phyloP scores from a whole-genome alignment of 2,888 invertebrate species.

The Boloria euphrosyne region DNA sequence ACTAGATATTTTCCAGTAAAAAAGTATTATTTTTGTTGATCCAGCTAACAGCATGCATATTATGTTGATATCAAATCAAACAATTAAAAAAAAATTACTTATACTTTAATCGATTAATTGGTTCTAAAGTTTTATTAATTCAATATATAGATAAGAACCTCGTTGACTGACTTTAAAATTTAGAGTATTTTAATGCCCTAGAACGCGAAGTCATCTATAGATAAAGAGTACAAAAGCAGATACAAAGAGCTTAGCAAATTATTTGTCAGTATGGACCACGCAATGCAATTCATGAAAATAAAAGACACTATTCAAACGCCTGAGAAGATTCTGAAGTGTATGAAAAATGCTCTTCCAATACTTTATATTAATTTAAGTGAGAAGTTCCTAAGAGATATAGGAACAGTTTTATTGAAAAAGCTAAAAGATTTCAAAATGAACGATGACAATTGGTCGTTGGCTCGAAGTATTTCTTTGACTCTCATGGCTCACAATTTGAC shows the following conservation, averaged over 20 bases:
- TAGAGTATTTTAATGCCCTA: constrained; percentile 44
- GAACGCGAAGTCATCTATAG: constrained; percentile 59
- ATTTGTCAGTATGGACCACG: constrained; percentile 64
- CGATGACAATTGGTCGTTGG: constrained; percentile 62
- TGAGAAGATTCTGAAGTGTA: constrained; percentile 64
- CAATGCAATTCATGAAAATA: constrained; percentile 64
- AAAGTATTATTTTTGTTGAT: no score
- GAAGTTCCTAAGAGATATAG: constrained; percentile 72
- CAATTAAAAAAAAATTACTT: no score
- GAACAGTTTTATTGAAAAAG: constrained; percentile 61
- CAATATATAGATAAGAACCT: no score
- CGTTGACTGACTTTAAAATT: no score
- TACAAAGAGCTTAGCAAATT: constrained; percentile 64
- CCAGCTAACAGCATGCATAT: no score
- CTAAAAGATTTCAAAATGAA: constrained; percentile 59
- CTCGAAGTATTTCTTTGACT: constrained; percentile 71
- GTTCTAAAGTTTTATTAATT: no score
- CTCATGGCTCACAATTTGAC: constrained; percentile 82
- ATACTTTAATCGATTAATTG: no score
- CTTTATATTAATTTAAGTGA: constrained; percentile 83
- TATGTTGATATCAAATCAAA: no score
- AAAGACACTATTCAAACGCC: constrained; percentile 54
- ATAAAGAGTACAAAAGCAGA: constrained; percentile 71
- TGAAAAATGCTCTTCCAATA: constrained; percentile 79
- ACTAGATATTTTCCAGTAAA: no score